Percentiles rank a stretch among this genome's conserved stretches.
Conservation (phyloP, 2,797 vertebrate species). For the Acomys russatus region DNA sequence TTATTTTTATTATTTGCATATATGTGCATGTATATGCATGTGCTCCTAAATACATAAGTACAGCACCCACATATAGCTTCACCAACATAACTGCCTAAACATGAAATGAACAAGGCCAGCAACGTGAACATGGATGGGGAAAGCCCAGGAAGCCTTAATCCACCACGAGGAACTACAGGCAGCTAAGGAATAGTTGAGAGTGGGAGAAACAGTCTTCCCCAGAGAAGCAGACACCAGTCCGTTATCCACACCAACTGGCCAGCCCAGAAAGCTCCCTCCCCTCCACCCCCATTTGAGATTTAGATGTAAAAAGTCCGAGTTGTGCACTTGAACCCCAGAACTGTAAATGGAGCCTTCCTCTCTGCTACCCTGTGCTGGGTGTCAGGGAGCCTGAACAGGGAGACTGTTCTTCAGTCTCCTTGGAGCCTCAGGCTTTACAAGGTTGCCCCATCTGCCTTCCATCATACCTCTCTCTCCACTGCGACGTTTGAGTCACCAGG, state of each 20-base stretch:
- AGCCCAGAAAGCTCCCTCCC: neutral
- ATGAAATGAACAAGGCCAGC: neutral
- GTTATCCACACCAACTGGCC: neutral
- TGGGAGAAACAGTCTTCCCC: neutral
- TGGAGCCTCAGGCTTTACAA: accelerated
- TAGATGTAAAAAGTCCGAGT: neutral
- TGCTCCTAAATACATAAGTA: neutral
- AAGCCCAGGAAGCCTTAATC: neutral
- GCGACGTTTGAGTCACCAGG: neutral
- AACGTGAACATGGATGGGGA: neutral
- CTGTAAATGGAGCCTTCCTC: accelerated
- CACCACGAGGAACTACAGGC: neutral
- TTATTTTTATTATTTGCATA: neutral
- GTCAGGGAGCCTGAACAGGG: too few relatives aligned
- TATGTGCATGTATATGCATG: too few relatives aligned
- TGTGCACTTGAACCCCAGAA: accelerated
- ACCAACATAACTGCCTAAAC: neutral
- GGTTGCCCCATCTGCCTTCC: neutral
- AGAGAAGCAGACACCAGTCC: too few relatives aligned
- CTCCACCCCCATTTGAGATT: neutral
- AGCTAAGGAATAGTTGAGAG: neutral
- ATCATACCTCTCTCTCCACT: accelerated
- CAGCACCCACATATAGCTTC: too few relatives aligned
- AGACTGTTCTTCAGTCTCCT: neutral
- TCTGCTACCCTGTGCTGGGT: accelerated